phyloP scores from a whole-genome alignment of 2,113 vertebrate genomes.

The Ascaphus truei region DNA sequence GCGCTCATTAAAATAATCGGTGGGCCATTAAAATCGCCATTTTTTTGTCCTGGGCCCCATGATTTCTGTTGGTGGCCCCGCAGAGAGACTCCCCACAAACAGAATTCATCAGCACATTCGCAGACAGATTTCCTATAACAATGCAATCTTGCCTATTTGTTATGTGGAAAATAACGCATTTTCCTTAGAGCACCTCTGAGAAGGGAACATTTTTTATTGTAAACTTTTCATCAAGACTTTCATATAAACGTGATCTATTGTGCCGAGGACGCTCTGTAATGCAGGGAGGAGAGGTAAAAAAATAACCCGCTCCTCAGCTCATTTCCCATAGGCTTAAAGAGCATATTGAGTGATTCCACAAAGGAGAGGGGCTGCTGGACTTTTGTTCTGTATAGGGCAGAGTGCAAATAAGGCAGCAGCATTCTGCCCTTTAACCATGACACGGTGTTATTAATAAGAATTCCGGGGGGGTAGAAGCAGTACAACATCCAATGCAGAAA shows the following conservation, averaged over 20 bases:
- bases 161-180: background rate
- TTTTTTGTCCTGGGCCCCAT: too few relatives aligned
- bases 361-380: background rate
- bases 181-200: background rate
- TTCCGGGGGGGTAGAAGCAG: constrained; percentile 40
- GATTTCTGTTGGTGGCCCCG: too few relatives aligned
- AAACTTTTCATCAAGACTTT: background rate
- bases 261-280: background rate
- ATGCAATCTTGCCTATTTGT: background rate
- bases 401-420: background rate
- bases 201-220: background rate
- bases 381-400: background rate
- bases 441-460: too few relatives aligned
- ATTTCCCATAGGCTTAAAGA: background rate
- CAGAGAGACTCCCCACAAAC: too few relatives aligned
- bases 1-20: too few relatives aligned
- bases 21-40: too few relatives aligned
- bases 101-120: background rate
- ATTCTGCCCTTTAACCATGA: too few relatives aligned
- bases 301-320: background rate
- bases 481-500: too few relatives aligned
- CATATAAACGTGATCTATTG: background rate
- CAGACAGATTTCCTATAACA: background rate
- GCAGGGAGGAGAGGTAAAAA: background rate
- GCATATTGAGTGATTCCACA: background rate